These are phyloP conservation scores for Callipepla squamata DNA, from an alignment of 2,113 vertebrate genomes.

Conservation along the genomic window DNA sequence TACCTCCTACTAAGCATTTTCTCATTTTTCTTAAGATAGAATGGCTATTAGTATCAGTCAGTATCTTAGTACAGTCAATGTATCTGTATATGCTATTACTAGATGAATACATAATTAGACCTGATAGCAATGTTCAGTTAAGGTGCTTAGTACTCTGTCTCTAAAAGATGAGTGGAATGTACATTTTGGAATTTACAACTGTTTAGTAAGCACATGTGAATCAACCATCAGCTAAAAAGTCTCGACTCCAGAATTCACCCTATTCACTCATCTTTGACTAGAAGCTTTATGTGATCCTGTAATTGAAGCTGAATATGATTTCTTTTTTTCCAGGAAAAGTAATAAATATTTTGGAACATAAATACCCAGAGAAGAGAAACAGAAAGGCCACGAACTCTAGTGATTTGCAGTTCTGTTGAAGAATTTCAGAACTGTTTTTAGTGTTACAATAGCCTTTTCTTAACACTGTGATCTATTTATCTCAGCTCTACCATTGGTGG, in stretches of 20 bases:
- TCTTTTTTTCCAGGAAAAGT: background rate
- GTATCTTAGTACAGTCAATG: background rate
- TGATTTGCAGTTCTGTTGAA: background rate
- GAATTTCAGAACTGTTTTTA: background rate
- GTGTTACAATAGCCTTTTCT: background rate
- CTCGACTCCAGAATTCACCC: background rate
- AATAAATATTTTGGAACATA: background rate
- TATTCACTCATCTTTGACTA: background rate
- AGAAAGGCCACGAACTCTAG: background rate
- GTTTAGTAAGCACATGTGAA: background rate
- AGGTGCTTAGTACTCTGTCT: background rate
- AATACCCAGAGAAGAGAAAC: background rate
- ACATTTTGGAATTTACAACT: background rate
- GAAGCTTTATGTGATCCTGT: fast-evolving
- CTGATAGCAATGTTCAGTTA: background rate
- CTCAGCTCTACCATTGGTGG: background rate
- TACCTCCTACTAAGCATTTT: background rate
- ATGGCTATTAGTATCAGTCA: background rate
- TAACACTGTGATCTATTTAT: background rate
- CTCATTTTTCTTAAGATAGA: background rate
- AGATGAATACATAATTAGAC: background rate
- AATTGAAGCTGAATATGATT: background rate
- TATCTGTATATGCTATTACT: background rate
- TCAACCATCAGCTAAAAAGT: background rate
- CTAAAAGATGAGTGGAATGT: background rate